Evolutionary conservation across 2,888 invertebrate species (phyloP).

Genomic region (Maniola hyperantus): DNA sequence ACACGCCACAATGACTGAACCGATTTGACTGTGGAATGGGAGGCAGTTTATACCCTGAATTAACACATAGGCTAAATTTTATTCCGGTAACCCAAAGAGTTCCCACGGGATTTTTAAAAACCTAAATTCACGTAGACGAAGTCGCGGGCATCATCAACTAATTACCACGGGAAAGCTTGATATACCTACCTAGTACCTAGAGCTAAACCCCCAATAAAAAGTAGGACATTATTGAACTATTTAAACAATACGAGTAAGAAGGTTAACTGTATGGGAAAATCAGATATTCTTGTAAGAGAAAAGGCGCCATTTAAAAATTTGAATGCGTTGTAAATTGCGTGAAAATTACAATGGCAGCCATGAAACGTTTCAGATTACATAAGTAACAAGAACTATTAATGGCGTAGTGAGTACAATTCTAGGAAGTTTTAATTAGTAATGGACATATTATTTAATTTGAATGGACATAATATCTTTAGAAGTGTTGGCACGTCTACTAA

Average conservation of each 20-base stretch:
- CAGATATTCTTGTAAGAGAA: not conserved
- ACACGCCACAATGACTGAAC: no score
- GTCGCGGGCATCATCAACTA: no score
- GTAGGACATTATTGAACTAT: not conserved
- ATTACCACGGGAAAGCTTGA: no score
- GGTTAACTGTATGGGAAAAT: not conserved
- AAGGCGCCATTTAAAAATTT: not conserved
- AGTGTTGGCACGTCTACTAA: not conserved
- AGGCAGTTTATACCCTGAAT: no score
- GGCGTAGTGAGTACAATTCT: constrained; percentile 10
- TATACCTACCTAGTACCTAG: no score
- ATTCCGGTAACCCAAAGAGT: no score
- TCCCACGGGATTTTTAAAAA: no score
- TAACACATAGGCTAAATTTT: no score
- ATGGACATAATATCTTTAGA: not conserved
- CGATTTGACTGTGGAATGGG: no score
- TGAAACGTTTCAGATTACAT: constrained; percentile 17
- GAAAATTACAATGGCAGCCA: constrained; percentile 7
- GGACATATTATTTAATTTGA: constrained; percentile 7
- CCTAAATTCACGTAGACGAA: no score
- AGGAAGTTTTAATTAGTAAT: constrained; percentile 1
- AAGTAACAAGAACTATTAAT: constrained; percentile 3
- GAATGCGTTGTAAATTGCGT: constrained; percentile 10
- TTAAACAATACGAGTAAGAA: not conserved
- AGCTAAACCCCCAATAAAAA: not conserved